Percentiles rank a stretch among this genome's conserved stretches.
Evolutionary conservation across 2,888 invertebrate genomes (phyloP).

Genomic region (Erebia ligea): DNA sequence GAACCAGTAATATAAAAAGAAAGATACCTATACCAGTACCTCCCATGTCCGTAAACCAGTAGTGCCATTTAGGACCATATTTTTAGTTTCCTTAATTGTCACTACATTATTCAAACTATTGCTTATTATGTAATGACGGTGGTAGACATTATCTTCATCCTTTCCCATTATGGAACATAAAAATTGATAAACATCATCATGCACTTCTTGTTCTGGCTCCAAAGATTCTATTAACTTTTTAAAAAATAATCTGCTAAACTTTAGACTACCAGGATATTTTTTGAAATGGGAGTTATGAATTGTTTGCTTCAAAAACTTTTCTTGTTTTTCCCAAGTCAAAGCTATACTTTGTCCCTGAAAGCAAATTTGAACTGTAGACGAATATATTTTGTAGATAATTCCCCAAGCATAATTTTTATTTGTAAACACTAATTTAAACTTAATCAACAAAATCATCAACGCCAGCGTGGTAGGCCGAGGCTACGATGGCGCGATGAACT

Average conservation of each 20-base stretch:
- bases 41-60: conserved; percentile 92
- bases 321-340: conserved; percentile 81
- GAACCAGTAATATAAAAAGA: neutral
- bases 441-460: too few relatives aligned
- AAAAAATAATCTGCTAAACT: conserved; percentile 86
- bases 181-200: conserved; percentile 85
- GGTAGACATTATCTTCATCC: conserved; percentile 66
- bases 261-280: conserved; percentile 84
- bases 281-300: conserved; percentile 78
- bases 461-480: too few relatives aligned
- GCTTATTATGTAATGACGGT: conserved; percentile 85
- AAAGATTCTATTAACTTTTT: conserved; percentile 85
- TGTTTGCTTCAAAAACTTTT: conserved; percentile 82
- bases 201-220: conserved; percentile 82
- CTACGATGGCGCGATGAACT: too few relatives aligned
- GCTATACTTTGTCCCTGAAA: conserved; percentile 44
- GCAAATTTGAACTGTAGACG: neutral
- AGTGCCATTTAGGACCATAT: conserved; percentile 89
- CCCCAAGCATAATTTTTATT: too few relatives aligned
- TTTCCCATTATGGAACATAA: conserved; percentile 81
- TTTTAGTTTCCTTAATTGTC: conserved; percentile 87
- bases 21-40: conserved; percentile 62
- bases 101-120: conserved; percentile 66
- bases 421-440: neutral
- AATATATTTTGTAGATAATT: too few relatives aligned